phyloP scores from a whole-genome alignment of 2,888 invertebrate genomes.

The Plemyria rubiginata region DNA sequence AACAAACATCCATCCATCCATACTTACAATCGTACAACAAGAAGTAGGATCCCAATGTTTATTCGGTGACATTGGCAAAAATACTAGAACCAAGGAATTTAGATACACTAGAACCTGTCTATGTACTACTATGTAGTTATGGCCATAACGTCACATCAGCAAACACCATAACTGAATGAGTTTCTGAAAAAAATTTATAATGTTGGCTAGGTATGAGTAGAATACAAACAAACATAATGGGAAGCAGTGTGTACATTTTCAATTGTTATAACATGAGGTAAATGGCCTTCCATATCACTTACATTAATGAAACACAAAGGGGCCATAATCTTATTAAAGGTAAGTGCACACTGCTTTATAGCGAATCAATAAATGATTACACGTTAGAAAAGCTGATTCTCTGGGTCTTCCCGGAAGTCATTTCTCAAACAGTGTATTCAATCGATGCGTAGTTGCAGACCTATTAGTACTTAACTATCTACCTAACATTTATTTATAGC shows the following conservation, averaged over 20 bases:
- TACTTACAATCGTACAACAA: no score
- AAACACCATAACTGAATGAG: no score
- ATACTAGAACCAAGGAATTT: no score
- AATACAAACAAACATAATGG: slow-evolving; percentile 6
- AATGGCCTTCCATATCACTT: slow-evolving; percentile 1
- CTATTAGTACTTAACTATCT: slow-evolving; percentile 28
- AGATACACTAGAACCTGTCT: no score
- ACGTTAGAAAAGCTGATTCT: slow-evolving; percentile 31
- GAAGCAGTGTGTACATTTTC: slow-evolving; percentile 7
- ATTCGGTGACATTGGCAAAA: no score
- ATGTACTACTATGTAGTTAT: no score
- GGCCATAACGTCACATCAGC: no score
- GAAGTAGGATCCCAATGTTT: no score
- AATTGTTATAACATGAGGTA: slow-evolving; percentile 11
- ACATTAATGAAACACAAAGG: slow-evolving; percentile 12
- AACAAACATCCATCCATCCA: no score
- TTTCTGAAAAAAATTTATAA: neutral
- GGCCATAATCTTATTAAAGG: slow-evolving; percentile 10
- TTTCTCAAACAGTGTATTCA: slow-evolving; percentile 36
- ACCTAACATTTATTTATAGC: slow-evolving; percentile 25
- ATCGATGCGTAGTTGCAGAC: slow-evolving; percentile 32
- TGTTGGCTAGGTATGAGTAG: neutral
- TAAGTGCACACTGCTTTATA: slow-evolving; percentile 18
- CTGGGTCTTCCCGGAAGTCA: slow-evolving; percentile 36
- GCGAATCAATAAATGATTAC: slow-evolving; percentile 19